Evolutionary conservation across 2,113 vertebrate genomes (phyloP).

Genomic region (Colius striatus): DNA sequence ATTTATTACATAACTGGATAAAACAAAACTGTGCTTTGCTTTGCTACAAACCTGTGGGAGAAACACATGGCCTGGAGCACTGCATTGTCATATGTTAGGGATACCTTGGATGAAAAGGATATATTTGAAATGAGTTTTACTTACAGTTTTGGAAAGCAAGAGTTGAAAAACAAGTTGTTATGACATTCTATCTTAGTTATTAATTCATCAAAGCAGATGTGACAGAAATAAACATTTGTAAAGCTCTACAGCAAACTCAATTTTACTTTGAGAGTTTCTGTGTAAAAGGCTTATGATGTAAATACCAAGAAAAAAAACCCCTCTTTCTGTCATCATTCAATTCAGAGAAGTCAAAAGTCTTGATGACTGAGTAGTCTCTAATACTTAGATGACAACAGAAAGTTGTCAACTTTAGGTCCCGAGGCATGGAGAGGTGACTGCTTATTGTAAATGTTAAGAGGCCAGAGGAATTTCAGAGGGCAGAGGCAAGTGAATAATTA

Average conservation of each 20-base stretch:
- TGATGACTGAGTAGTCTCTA: not conserved
- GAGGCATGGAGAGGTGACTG: not conserved
- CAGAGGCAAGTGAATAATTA: not conserved
- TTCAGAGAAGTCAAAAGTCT: not conserved
- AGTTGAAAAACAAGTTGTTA: not conserved
- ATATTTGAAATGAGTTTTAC: not conserved
- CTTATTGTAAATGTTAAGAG: not conserved
- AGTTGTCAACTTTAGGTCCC: not conserved
- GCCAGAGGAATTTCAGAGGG: not conserved
- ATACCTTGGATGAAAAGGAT: not conserved
- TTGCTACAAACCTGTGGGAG: not conserved
- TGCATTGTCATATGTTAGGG: not conserved
- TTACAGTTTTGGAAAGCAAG: not conserved
- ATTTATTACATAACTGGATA: constrained; percentile 71
- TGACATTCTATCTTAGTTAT: not conserved
- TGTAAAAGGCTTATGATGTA: not conserved
- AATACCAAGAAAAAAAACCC: not conserved
- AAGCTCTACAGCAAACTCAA: not conserved
- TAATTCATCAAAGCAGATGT: not conserved
- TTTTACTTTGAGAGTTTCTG: not conserved
- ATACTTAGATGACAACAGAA: not conserved
- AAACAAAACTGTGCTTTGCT: constrained; percentile 33
- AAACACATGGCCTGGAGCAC: not conserved
- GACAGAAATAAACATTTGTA: not conserved
- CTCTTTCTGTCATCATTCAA: not conserved